Base-by-base conservation (phyloP, 2,113 vertebrate species). In the Coptodon rendalli region DNA sequence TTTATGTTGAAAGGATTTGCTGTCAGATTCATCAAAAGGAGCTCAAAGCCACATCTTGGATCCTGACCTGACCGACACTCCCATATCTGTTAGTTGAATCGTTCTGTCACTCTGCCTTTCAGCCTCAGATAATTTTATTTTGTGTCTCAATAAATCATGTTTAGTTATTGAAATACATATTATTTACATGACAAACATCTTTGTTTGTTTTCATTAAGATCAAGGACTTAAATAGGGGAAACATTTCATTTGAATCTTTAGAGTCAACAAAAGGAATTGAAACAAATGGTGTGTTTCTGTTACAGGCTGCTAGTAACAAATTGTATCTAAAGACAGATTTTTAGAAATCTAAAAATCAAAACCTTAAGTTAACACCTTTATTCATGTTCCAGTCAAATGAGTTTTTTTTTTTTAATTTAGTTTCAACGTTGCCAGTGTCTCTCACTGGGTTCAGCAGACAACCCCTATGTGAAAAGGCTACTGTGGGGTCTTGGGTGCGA, bases 401-500 rank as follows among this genome's bases (percentile, higher is more conserved):
- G 57, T 34, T 61, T 1, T 61, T 61, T 34, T 1, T n/a, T n/a
- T n/a, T n/a, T n/a, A n/a, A n/a, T 61, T 0, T 61, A 61, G 5
- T 61, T 61, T 61, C 57, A 61, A 61, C 5, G 0, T 14, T 61
- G 57, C 29, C 29, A 34, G 29, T 0, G 0, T 61, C 29, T 61
- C 57, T 61, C 57, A 61, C 57, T 19, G 57, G 57, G 5, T 6
- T 61, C 29, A 34, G 29, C 57, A 10, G 29, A 0, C 57, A 19
- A 34, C 9, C 9, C 29, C 57, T 19, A 34, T 19, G 59, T 3
- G 29, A 61, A 19, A 61, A 61, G 59, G 29, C 29, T 34, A 11
- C 16, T 34, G 5, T 4, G 59, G 59, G 59, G 16, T 61, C 59
- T 6, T 61, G 3, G 16, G 59, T 34, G 3, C 0, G 5, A 63